Base-by-base conservation (phyloP, 2,888 invertebrate genomes). In the Melikaiella ostensackeni region DNA sequence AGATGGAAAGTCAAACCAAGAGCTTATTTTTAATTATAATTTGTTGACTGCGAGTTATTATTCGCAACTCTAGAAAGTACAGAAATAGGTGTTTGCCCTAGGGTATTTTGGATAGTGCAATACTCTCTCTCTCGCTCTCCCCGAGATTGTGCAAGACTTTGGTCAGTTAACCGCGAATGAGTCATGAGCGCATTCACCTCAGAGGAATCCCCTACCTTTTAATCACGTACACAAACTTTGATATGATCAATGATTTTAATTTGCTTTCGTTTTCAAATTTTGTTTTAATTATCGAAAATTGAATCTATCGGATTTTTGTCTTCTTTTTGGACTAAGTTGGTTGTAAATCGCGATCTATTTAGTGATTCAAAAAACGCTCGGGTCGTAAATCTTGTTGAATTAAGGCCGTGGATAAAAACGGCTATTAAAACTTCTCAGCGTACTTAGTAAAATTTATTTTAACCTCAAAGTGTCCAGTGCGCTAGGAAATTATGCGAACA, bases 391-490 rank as follows among this genome's bases (percentile, higher is more conserved):
- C 62, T 55, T 27, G 46, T 63, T 57, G 77, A 79, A 83, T 82
- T 80, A 85, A 81, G 79, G 75, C 77, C 74, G 66, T 77, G 77
- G 77, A 82, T 79, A 82, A 87, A 87, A 85, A 84, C 83, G 84
- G 80, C 86, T 81, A 85, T 83, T 87, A 86, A 87, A 86, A 87
- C 86, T 87, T 87, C 83, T 83, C 82, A n/a, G 19, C 50, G 84
- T 83, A 83, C 86, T 84, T 82, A 75, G 84, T 35, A 59, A 76
- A 86, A 86, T 86, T 84, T 86, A 85, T 85, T 84, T 83, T 76
- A 66, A 76, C 76, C 77, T 76, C 79, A 77, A 77, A 79, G 76
- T 80, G 80, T 80, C 80, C 80, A 70, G 75, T 46, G 75, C 73
- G 75, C 76, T 42, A 59, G 77, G 70, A 77, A 77, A 74, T 79